Base-by-base conservation (phyloP, 2,888 invertebrate genomes). In the Chloroclysta siterata region DNA sequence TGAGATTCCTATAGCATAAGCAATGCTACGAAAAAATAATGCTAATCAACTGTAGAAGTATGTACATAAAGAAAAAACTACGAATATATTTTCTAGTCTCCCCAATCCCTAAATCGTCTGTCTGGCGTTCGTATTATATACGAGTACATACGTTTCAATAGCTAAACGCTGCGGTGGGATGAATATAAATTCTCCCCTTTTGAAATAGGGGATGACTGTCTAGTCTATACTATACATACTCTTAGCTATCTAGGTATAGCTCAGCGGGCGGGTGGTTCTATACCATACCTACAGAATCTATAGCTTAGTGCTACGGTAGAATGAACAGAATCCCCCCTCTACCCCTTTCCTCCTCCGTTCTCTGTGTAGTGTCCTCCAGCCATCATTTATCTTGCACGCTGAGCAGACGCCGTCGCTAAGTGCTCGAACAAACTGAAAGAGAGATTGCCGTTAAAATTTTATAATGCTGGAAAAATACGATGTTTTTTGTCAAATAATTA, bases 311-410 rank as follows among this genome's bases (percentile, higher is more conserved):
- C 64, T 60, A 61, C 54, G 61, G 58, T 65, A 51, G 61, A 54
- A 55, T 58, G 76, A 78, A 77, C 78, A 71, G 69, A 78, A 81
- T 78, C 79, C 78, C 72, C 54, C 62, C 66, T 63, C 58, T 56
- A 60, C n/a, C 53, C 17, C 75, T 72, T 72, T 62, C 73, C 54
- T 76, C 75, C 75, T 72, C 69, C 67, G 62, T 62, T 58, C 68
- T 76, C 78, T 78, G 79, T 78, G 70, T 81, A 77, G 75, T 84
- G 81, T 88, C 85, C 77, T 85, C 81, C 79, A 74, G 81, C 78
- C 77, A 85, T 86, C 89, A 90, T 92, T 92, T 92, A 92, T 92
- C 91, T 92, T 91, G 79, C 80, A 83, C 81, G 83, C 71, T 75
- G 81, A 82, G 84, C 85, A 88, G 88, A 88, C 89, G 86, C 79